A percentile compares a stretch with the other conserved stretches of the same genome.
Evolutionary conservation across 2,113 vertebrate genomes (phyloP).

Genomic region (Siniperca chuatsi): DNA sequence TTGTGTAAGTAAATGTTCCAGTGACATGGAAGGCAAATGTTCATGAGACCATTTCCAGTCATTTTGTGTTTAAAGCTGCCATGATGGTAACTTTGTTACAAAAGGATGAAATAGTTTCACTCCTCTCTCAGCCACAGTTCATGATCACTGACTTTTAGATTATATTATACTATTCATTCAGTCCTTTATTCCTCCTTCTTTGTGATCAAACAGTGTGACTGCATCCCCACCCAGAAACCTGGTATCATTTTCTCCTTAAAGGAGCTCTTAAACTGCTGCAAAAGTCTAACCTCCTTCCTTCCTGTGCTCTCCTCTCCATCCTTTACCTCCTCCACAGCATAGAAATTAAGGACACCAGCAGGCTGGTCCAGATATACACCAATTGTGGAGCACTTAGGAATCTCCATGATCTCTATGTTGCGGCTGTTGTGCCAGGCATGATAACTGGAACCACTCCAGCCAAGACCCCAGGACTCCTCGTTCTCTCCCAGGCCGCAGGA

Average conservation of each 20-base stretch:
- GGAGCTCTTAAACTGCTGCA: conserved; percentile 57
- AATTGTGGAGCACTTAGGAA: conserved; percentile 58
- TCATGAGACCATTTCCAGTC: background rate
- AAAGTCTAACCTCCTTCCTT: conserved; percentile 56
- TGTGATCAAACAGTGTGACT: conserved; percentile 66
- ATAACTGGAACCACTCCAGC: conserved; percentile 78
- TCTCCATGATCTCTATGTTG: conserved; percentile 23
- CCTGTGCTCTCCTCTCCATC: conserved; percentile 53
- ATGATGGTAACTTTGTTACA: background rate
- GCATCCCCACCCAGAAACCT: conserved; percentile 72
- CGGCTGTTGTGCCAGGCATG: conserved; percentile 71
- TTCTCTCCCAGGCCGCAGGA: conserved; percentile 80
- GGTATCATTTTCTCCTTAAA: conserved; percentile 71
- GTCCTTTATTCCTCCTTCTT: conserved; percentile 59
- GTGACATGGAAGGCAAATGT: background rate
- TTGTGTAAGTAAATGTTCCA: conserved; percentile 4
- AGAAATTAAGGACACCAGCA: conserved; percentile 73
- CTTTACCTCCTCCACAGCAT: conserved; percentile 64
- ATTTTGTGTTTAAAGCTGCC: conserved; percentile 17
- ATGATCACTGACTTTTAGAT: background rate
- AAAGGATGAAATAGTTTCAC: background rate
- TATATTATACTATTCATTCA: background rate
- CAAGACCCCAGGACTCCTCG: conserved; percentile 77
- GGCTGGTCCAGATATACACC: conserved; percentile 82
- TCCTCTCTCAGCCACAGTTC: background rate